Base-by-base conservation (phyloP, 2,797 vertebrate genomes). In the Chaenodraco wilsoni region DNA sequence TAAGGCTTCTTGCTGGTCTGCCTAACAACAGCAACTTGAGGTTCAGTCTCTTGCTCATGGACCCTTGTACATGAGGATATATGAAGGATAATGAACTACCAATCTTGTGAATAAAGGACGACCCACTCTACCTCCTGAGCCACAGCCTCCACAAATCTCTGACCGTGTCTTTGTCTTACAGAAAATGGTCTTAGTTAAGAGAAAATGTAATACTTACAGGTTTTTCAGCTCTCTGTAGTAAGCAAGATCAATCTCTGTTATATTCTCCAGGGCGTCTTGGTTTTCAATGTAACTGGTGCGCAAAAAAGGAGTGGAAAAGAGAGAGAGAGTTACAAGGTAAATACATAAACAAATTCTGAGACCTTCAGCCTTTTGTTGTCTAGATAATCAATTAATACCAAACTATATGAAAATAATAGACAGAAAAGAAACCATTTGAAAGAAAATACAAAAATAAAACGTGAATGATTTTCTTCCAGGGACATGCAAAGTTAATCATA, bases 201-300 rank as follows among this genome's bases (percentile, higher is more conserved):
- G 33, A 37, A 21, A 58, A 49, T 62, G 3, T 0, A n/a, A 40
- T 72, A 94, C 94, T 95, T 73, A 95, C 94, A 95, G 86, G 82
- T 95, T 95, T 86, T 90, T 95, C 81, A 95, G 92, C 64, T 95
- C 95, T 80, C 78, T 89, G 90, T 95, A 95, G 91, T 90, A 78
- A 8, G 65, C 46, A 0, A 95, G 90, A 69, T 95, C 94, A 0
- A 69, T 17, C 14, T 93, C 88, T 45, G 93, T 95, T 31, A 95
- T 90, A 9, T 93, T 94, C 82, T 93, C 90, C 91, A 95, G 90
- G 81, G 78, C 74, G 2, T 64, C 65, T 86, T 95, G 94, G 85
- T 92, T 93, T 86, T 95, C 95, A 46, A 95, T 95, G 89, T 94
- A 94, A 60, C 95, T 95, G 74, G n/a, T 66, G 5, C 8, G 66